Evolutionary conservation across 2,797 vertebrate genomes (phyloP).

Genomic region (Tamandua tetradactyla): DNA sequence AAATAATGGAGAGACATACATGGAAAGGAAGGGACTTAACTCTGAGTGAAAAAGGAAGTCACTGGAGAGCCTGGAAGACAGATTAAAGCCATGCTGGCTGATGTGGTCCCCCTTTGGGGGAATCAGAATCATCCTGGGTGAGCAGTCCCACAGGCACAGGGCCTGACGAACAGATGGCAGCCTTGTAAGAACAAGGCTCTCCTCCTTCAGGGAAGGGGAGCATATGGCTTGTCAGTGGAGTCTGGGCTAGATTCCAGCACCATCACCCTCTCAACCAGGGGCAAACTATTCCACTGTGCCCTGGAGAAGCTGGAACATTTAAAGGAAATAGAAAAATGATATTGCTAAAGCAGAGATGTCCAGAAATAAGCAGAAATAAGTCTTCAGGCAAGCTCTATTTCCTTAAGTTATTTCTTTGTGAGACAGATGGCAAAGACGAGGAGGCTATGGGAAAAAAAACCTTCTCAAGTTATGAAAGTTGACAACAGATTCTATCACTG

Average conservation of each 20-base stretch:
- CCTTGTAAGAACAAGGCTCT: not conserved
- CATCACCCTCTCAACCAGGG: not conserved
- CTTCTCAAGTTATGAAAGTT: not conserved
- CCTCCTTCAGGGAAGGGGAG: not conserved
- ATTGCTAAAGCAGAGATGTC: not conserved
- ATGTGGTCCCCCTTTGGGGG: not conserved
- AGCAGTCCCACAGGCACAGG: not conserved
- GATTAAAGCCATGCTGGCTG: not conserved
- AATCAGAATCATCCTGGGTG: not conserved
- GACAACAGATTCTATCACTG: not conserved
- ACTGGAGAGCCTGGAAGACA: not conserved
- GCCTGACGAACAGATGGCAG: not conserved
- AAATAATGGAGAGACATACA: not conserved
- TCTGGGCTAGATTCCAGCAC: not conserved
- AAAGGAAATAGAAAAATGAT: not conserved
- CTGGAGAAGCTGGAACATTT: not conserved
- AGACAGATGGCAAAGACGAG: not conserved
- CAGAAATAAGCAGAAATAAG: slow-evolving; percentile 6
- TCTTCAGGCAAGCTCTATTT: not conserved
- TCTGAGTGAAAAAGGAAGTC: not conserved
- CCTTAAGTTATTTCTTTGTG: not conserved
- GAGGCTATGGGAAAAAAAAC: not conserved
- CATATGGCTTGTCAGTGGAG: not conserved
- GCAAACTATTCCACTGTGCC: not conserved
- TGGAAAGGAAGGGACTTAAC: not conserved